phyloP scores from a whole-genome alignment of 2,113 vertebrate species.

The Herpetotheres cachinnans region DNA sequence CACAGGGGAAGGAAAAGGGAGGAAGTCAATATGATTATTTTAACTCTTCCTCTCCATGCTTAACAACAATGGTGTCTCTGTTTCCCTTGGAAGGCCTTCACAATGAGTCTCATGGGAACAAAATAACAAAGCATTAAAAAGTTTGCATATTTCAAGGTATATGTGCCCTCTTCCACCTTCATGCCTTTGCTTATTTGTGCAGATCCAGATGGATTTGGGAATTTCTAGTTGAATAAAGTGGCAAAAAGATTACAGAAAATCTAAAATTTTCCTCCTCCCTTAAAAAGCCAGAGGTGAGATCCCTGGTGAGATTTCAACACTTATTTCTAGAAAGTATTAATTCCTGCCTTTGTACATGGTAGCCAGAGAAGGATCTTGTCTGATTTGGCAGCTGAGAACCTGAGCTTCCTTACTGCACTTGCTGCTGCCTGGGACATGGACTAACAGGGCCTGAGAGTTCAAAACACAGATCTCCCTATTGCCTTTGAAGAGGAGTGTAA shows the following conservation, averaged over 20 bases:
- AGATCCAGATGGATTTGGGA: not conserved
- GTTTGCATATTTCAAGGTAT: not conserved
- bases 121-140: not conserved
- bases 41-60: not conserved
- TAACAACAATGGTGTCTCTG: not conserved
- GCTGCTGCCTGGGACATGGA: not conserved
- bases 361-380: not conserved
- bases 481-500: not conserved
- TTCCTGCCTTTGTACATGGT: not conserved
- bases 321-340: not conserved
- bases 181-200: not conserved
- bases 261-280: not conserved
- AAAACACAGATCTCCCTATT: not conserved
- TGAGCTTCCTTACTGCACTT: not conserved
- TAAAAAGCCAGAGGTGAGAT: not conserved
- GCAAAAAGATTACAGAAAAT: not conserved
- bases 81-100: not conserved
- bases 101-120: not conserved
- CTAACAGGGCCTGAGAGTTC: not conserved
- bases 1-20: not conserved
- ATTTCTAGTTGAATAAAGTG: not conserved
- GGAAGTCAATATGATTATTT: not conserved
- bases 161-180: not conserved
- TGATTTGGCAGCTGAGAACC: not conserved
- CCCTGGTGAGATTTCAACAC: not conserved